Evolutionary conservation across 1,140 invertebrate species (phyloP), one percentile per base, ranked within the genome.

Genomic region (Drosophila nikananu): DNA sequence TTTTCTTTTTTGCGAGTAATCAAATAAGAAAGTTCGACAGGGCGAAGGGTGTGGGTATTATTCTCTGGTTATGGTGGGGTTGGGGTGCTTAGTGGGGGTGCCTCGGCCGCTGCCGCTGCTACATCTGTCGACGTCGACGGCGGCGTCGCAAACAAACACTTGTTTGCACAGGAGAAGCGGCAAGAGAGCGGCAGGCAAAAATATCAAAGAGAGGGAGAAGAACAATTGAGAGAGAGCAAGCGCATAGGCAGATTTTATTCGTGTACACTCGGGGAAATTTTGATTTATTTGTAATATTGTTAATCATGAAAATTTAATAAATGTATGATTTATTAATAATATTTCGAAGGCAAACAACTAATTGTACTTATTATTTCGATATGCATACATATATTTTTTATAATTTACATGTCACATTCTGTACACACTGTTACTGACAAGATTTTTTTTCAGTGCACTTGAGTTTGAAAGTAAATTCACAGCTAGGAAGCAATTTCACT

Each of bases 131-230:
- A 46, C 67, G 77, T 60, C 60, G 52, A 61, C 77, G 27, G 41
- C 72, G 67, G 64, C 71, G 83, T 64, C 57, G 63, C 80, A 90
- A 90, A 83, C 84, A 90, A 90, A 90, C 86, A 90, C 86, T 90
- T 90, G 86, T 90, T 90, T 90, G 86, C 86, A 90, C 79, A 90
- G 71, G 81, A 90, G 86, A 72, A 58, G n/a, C n/a, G n/a, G n/a
- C 73, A 51, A 41, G 55, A 82, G 80, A 55, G 57, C 37, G 32
- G 19, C 5, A 27, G 44, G 12, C 54, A 21, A 3, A 3, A 25
- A 30, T 30, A 51, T 71, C 42, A 30, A 12, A 72, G 9, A 55
- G 41, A 68, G 51, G 39, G 44, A 25, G 35, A 44, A 27, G 49
- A 41, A 30, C 23, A 49, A 66, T 25, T 64, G 37, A 52, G 71